A percentile compares a stretch with the other conserved stretches of the same genome.
Conservation (phyloP, 2,888 invertebrate species). For the Polydrusus cervinus region DNA sequence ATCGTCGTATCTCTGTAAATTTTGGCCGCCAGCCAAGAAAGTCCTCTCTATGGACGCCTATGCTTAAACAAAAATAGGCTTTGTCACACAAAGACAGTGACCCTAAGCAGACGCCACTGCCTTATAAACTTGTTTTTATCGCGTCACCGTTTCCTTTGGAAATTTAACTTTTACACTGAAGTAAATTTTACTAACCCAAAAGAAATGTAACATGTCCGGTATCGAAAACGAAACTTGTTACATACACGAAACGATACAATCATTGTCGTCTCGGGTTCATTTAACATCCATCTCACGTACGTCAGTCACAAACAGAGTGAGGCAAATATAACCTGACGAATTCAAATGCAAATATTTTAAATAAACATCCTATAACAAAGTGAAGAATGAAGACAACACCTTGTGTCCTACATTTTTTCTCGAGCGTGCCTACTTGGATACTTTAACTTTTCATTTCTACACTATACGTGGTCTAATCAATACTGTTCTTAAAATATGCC, state of each 20-base stretch:
- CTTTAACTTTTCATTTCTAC: conserved; percentile 18
- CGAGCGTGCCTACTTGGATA: conserved; percentile 19
- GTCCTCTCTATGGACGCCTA: too few relatives aligned
- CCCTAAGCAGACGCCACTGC: neutral
- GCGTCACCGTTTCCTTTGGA: neutral
- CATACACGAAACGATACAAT: neutral
- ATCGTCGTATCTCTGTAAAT: too few relatives aligned
- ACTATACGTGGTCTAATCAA: neutral
- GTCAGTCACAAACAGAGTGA: neutral
- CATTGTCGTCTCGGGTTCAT: neutral
- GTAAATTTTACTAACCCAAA: conserved; percentile 1
- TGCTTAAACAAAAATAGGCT: too few relatives aligned
- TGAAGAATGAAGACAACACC: conserved; percentile 16
- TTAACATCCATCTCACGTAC: neutral
- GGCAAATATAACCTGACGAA: neutral
- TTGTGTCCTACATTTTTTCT: conserved; percentile 15
- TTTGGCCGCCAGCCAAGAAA: too few relatives aligned
- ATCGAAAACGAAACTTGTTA: neutral
- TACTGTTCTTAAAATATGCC: neutral
- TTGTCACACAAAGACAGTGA: too few relatives aligned
- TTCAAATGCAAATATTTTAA: conserved; percentile 4
- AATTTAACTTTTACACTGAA: neutral
- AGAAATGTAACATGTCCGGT: neutral
- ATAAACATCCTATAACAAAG: conserved; percentile 13
- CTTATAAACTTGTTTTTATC: neutral